Conservation (phyloP, 2,113 vertebrate genomes). For the Pterocles gutturalis region DNA sequence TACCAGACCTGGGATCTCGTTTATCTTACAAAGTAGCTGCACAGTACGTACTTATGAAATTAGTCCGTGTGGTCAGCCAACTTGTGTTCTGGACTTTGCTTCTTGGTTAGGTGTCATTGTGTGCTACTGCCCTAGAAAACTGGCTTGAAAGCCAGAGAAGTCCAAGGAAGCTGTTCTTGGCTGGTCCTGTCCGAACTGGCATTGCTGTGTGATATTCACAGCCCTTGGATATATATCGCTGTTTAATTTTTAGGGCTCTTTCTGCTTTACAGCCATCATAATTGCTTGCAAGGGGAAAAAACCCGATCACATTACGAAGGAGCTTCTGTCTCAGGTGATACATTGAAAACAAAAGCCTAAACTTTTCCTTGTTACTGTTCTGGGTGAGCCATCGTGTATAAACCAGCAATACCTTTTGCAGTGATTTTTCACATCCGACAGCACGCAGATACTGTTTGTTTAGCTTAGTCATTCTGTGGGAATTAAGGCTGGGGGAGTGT, state of each 20-base stretch:
- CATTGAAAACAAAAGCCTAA: neutral
- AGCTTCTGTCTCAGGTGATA: neutral
- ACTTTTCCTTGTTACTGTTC: neutral
- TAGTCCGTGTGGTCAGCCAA: rapidly evolving
- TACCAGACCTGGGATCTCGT: neutral
- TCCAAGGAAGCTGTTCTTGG: neutral
- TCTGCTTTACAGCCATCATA: neutral
- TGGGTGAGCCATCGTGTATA: neutral
- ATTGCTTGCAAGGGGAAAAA: neutral
- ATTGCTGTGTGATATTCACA: neutral
- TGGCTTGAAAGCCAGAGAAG: neutral
- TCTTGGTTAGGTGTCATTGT: neutral
- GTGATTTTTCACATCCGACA: neutral
- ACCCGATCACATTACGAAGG: neutral
- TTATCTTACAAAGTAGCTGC: neutral
- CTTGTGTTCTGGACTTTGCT: neutral
- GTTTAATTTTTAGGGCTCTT: neutral
- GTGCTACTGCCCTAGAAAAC: neutral
- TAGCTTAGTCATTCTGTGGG: neutral
- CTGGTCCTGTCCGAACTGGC: neutral
- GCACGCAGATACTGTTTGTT: neutral
- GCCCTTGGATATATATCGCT: neutral
- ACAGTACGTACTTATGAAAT: neutral
- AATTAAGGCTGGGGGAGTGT: neutral
- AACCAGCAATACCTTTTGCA: neutral